Evolutionary conservation across 1,140 invertebrate species (phyloP).

Genomic region (Arion vulgaris): DNA sequence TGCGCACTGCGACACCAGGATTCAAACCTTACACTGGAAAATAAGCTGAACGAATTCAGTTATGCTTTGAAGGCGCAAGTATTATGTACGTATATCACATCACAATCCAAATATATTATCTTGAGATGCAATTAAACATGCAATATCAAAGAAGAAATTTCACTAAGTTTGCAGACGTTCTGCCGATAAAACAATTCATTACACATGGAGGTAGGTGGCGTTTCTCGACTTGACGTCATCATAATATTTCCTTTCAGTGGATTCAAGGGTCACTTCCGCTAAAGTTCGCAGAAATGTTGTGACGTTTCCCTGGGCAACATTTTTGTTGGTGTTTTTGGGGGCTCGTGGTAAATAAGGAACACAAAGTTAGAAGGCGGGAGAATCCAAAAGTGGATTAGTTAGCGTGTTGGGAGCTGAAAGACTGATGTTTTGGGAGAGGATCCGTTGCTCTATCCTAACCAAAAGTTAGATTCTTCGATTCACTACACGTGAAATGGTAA

Average conservation of each 20-base stretch:
- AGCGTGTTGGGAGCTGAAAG: neutral
- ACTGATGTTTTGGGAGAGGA: neutral
- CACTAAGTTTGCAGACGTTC: too few relatives aligned
- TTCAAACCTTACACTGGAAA: too few relatives aligned
- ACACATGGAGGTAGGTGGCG: constrained; percentile 40
- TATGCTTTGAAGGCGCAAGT: too few relatives aligned
- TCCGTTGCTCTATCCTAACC: constrained; percentile 13
- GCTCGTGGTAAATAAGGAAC: too few relatives aligned
- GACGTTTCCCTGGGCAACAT: too few relatives aligned
- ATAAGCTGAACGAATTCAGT: too few relatives aligned
- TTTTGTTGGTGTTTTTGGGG: too few relatives aligned
- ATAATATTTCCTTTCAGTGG: constrained; percentile 28
- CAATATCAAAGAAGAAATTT: too few relatives aligned
- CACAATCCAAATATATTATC: too few relatives aligned
- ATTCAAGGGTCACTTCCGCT: constrained; percentile 10
- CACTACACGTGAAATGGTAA: neutral
- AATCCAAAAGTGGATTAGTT: neutral
- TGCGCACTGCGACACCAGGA: too few relatives aligned
- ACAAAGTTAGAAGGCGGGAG: neutral
- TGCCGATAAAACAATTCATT: constrained; percentile 14
- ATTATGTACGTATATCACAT: too few relatives aligned
- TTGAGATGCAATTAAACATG: too few relatives aligned
- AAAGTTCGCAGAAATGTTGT: constrained; percentile 18
- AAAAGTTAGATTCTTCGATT: neutral
- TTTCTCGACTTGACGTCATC: constrained; percentile 33